Base-by-base conservation (phyloP, 53 echinoderm and acorn worm species). In the Echinometra lucunter region DNA sequence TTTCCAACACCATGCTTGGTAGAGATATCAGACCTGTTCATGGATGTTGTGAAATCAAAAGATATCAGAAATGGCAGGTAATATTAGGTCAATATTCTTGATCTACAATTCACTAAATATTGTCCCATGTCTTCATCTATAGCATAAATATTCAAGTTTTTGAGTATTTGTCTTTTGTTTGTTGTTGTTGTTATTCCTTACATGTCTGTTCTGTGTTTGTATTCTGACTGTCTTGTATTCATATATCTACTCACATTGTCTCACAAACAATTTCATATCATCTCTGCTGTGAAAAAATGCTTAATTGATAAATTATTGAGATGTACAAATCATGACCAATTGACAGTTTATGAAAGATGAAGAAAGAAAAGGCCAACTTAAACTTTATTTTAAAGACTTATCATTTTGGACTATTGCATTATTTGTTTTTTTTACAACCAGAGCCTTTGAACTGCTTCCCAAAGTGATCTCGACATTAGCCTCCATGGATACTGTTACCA, bases 381-480 rank as follows among this genome's bases (percentile, higher is more conserved):
- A 0, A 63, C 27, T 63, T 25, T 4, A 25, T 47, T 23, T 19
- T 4, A 60, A 58, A 13, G 58, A 2, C 17, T 2, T 2, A 58
- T 58, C 58, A 9, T 58, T 15, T 5, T 21, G 21, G 4, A 3
- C 13, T 7, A 32, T 66, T 27, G 66, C 28, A 8, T 10, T 3
- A n/a, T 66, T 69, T 69, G 69, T 78, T 78, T 38, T 6, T 21
- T n/a, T 42, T 78, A 8, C 42, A 40, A 78, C 19, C 69, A 99
- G 99, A 87, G 97, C 96, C 0, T 98, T 96, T 95, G 99, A 99
- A 57, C 95, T 99, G 0, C 94, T 99, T 25, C 97, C 98, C 37
- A 98, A 99, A 89, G 95, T 98, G 42, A 38, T 99, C 69, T 94
- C 96, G 6, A 92, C 95, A 8, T 95, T 99, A n/a, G 97, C 98